Conservation (phyloP, 2,888 invertebrate species). For the Halictus ligatus region DNA sequence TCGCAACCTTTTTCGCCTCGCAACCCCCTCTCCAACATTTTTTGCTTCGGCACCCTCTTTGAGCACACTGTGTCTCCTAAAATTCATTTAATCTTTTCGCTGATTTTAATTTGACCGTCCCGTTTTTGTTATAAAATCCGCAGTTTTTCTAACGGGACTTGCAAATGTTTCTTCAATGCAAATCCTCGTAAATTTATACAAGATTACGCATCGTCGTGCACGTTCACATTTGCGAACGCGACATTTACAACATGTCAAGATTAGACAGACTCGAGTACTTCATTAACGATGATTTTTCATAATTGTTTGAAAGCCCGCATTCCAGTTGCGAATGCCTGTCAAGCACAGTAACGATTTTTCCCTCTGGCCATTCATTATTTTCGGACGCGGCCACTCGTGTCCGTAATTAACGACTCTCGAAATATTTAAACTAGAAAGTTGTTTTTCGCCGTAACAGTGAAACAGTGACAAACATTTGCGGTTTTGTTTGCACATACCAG, state of each 20-base stretch:
- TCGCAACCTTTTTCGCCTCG: too few relatives aligned
- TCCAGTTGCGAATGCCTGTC: background rate
- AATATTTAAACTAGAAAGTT: constrained; percentile 11
- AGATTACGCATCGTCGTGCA: background rate
- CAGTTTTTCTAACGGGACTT: background rate
- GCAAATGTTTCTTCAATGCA: background rate
- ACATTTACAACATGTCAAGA: background rate
- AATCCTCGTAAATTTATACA: background rate
- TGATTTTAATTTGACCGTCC: background rate
- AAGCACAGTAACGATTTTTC: background rate
- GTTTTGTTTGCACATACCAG: background rate
- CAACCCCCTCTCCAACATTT: too few relatives aligned
- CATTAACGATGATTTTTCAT: background rate
- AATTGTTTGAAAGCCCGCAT: background rate
- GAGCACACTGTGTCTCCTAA: background rate
- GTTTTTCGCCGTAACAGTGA: background rate
- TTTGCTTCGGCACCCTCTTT: too few relatives aligned
- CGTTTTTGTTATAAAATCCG: background rate
- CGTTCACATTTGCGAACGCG: background rate
- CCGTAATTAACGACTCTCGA: constrained; percentile 6
- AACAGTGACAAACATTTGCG: constrained; percentile 1
- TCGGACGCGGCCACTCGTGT: background rate
- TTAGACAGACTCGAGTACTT: background rate
- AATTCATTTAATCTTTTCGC: background rate
- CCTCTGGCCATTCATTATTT: background rate